A percentile compares a stretch with the other conserved stretches of the same genome.
These are phyloP conservation scores for Andrena fulva DNA, from an alignment of 2,888 invertebrate species.

Conservation along the genomic window DNA sequence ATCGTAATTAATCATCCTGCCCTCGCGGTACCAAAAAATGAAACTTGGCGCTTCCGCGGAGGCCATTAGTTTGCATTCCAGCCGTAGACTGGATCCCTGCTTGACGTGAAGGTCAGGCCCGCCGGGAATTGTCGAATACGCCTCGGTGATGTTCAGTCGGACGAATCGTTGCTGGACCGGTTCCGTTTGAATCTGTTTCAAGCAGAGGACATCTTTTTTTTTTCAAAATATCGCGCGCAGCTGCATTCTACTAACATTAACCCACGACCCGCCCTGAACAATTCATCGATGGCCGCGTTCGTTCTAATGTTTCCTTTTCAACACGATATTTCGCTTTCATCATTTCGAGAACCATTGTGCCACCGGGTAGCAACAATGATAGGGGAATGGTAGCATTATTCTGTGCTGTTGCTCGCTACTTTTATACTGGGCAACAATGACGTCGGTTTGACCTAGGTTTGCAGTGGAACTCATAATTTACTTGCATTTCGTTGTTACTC, in stretches of 20 bases:
- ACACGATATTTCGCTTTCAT: not conserved
- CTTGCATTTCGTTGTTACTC: conserved; percentile 1
- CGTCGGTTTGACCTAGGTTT: not conserved
- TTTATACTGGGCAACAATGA: conserved; percentile 1
- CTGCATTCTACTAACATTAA: not conserved
- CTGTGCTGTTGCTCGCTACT: not conserved
- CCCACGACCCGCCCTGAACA: not conserved
- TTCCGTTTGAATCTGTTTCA: conserved; percentile 68
- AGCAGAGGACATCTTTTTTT: not conserved
- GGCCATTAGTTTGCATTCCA: conserved; percentile 89
- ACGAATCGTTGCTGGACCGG: conserved; percentile 73
- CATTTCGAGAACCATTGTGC: not conserved
- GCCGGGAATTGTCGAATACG: conserved; percentile 90
- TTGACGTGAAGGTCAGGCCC: conserved; percentile 90
- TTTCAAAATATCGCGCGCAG: not conserved
- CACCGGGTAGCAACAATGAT: not conserved
- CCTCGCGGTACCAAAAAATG: conserved; percentile 94
- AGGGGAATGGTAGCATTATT: conserved; percentile 6
- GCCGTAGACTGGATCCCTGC: conserved; percentile 89
- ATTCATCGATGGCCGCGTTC: not conserved
- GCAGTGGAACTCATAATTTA: not conserved
- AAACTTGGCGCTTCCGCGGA: conserved; percentile 90
- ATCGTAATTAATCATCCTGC: conserved; percentile 94
- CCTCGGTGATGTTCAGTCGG: conserved; percentile 86
- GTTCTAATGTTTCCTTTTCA: not conserved